A percentile compares a stretch with the other conserved stretches of the same genome.
phyloP scores from a whole-genome alignment of 2,113 vertebrate genomes.

The Micromys minutus region DNA sequence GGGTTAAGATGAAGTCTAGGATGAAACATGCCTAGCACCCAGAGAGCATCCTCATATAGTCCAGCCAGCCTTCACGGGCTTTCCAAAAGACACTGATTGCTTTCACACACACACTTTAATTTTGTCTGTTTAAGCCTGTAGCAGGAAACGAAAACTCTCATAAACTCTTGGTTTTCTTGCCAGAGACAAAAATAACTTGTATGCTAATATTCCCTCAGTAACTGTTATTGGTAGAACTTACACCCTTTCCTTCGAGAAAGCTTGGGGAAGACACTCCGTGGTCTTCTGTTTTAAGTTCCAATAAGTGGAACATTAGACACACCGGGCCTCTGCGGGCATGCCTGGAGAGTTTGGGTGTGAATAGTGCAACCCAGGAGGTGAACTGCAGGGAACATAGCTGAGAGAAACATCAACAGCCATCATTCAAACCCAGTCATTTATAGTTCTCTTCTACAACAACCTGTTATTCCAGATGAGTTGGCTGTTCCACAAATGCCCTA shows the following conservation, averaged over 20 bases:
- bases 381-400: constrained; percentile 32
- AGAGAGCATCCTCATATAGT: neutral
- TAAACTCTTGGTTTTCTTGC: neutral
- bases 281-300: neutral
- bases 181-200: neutral
- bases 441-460: constrained; percentile 46
- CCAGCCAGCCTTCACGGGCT: too few species aligned
- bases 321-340: neutral
- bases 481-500: constrained; percentile 10
- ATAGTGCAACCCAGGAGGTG: constrained; percentile 45
- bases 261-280: neutral
- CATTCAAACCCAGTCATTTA: constrained; percentile 58
- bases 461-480: constrained; percentile 61
- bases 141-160: neutral
- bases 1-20: neutral
- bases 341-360: constrained; percentile 55
- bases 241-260: neutral
- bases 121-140: neutral
- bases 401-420: constrained; percentile 60
- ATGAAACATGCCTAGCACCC: neutral
- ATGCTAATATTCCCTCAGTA: neutral
- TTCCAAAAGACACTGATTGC: neutral
- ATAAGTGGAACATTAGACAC: constrained; percentile 10
- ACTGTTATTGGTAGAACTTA: neutral
- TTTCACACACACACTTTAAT: neutral